Percentiles rank a stretch among this genome's conserved stretches.
Evolutionary conservation across 2,113 vertebrate species (phyloP).

Genomic region (Pimephales promelas): DNA sequence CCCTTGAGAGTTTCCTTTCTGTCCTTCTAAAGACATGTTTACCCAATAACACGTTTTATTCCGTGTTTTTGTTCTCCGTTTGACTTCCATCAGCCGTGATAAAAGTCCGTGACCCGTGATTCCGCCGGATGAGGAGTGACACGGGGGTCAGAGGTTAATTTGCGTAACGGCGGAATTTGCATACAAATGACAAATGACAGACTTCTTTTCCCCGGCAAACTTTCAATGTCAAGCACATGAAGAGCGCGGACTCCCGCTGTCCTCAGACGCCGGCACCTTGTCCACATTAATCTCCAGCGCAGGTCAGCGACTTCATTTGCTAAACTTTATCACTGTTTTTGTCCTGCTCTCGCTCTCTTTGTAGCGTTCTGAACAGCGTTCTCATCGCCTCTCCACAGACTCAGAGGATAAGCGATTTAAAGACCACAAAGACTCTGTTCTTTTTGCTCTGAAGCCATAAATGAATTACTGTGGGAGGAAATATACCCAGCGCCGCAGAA

Average conservation of each 20-base stretch:
- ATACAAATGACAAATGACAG: constrained; percentile 99
- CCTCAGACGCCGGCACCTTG: constrained; percentile 92
- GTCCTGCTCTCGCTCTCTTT: constrained; percentile 75
- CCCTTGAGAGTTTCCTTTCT: background rate
- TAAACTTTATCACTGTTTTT: constrained; percentile 84
- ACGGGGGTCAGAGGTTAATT: constrained; percentile 97
- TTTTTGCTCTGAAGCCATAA: constrained; percentile 79
- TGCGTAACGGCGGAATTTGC: constrained; percentile 98
- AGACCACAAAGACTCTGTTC: constrained; percentile 79
- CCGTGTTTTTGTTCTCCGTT: constrained; percentile 64
- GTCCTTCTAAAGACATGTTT: constrained; percentile 10
- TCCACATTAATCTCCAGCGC: constrained; percentile 92
- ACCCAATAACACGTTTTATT: constrained; percentile 5
- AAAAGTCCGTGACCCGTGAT: constrained; percentile 78
- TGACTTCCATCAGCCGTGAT: constrained; percentile 68
- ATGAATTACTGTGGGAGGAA: constrained; percentile 81
- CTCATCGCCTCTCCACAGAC: constrained; percentile 76
- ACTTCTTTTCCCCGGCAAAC: constrained; percentile 94
- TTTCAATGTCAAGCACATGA: constrained; percentile 97
- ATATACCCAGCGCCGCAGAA: constrained; percentile 65
- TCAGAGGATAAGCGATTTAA: constrained; percentile 73
- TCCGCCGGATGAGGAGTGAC: constrained; percentile 96
- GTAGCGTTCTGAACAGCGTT: constrained; percentile 78
- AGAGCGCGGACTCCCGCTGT: constrained; percentile 81
- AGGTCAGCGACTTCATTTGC: constrained; percentile 96